A percentile compares a stretch with the other conserved stretches of the same genome.
Evolutionary conservation across 2,113 vertebrate species (phyloP).

Genomic region (Collichthys lucidus): DNA sequence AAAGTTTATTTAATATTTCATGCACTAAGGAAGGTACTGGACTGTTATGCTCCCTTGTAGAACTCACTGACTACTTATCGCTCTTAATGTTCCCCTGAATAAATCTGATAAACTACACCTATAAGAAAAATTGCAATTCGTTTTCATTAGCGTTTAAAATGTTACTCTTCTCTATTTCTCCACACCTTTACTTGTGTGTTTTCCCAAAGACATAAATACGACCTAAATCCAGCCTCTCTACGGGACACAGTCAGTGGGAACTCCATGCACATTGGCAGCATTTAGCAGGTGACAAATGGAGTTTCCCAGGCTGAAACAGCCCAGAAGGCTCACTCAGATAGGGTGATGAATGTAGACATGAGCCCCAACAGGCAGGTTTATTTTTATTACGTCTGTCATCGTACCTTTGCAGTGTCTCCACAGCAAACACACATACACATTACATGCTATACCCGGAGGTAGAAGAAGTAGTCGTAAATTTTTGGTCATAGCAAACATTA

Average conservation of each 20-base stretch:
- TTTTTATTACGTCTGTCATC: constrained; percentile 94
- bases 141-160: not conserved
- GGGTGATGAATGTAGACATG: constrained; percentile 92
- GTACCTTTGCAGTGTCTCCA: constrained; percentile 75
- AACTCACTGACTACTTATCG: not conserved
- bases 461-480: not conserved
- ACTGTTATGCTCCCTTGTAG: not conserved
- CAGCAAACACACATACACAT: constrained; percentile 83
- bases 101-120: not conserved
- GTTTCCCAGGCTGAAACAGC: constrained; percentile 74
- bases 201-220: constrained; percentile 72
- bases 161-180: constrained; percentile 1
- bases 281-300: constrained; percentile 81
- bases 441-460: constrained; percentile 72
- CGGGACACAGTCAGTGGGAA: constrained; percentile 56
- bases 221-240: constrained; percentile 53
- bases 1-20: constrained; percentile 23
- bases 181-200: constrained; percentile 32
- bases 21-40: not conserved
- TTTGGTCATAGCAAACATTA: constrained; percentile 15
- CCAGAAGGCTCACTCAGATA: constrained; percentile 86
- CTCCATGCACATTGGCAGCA: constrained; percentile 69
- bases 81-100: constrained; percentile 2
- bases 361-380: constrained; percentile 91
- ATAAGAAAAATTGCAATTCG: not conserved